phyloP scores from a whole-genome alignment of 2,113 vertebrate species.

The Cephalopholis sonnerati region DNA sequence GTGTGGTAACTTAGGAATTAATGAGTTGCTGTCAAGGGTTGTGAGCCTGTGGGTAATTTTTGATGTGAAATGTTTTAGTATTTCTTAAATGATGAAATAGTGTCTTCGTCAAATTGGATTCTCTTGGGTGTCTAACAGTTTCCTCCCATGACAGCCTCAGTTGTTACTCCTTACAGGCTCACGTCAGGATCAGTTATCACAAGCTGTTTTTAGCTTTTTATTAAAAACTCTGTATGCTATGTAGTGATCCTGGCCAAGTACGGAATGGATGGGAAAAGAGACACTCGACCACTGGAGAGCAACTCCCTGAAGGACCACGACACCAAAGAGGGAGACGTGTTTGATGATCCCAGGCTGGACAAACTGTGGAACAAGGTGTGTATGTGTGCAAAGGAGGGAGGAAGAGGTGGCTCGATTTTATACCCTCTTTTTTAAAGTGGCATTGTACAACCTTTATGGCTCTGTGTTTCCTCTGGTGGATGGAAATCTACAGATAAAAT shows the following conservation, averaged over 20 bases:
- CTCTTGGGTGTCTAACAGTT: not conserved
- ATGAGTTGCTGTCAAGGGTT: conserved; percentile 37
- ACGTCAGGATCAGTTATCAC: not conserved
- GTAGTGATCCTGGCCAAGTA: conserved; percentile 95
- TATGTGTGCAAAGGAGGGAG: not conserved
- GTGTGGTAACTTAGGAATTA: conserved; percentile 2
- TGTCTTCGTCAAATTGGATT: conserved; percentile 7
- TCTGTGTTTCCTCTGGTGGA: not conserved
- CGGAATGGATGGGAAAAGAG: conserved; percentile 94
- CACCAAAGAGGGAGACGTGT: conserved; percentile 82
- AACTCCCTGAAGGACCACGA: conserved; percentile 89
- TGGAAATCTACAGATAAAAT: not conserved
- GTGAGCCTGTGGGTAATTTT: not conserved
- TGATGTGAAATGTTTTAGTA: conserved; percentile 16
- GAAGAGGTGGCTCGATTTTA: not conserved
- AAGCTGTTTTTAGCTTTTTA: not conserved
- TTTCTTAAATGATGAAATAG: conserved; percentile 29
- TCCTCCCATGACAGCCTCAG: conserved; percentile 2
- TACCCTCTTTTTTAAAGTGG: not conserved
- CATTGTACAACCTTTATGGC: not conserved
- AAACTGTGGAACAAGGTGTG: conserved; percentile 97
- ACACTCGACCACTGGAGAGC: conserved; percentile 83
- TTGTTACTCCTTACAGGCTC: not conserved
- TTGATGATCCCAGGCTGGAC: conserved; percentile 94
- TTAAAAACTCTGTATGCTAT: not conserved